Base-by-base conservation (phyloP, 2,888 invertebrate species). In the Heliconius aoede region DNA sequence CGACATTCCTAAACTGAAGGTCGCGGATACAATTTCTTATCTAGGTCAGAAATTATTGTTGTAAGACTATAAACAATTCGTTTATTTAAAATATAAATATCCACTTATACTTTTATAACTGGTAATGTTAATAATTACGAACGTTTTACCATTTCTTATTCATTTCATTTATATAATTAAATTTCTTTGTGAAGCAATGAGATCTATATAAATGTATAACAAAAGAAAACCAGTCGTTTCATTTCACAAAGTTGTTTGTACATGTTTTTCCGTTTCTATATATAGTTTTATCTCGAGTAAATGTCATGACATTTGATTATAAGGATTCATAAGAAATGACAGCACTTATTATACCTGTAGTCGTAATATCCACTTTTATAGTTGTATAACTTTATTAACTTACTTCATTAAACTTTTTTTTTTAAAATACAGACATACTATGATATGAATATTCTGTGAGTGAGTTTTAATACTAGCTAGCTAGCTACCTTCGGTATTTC, bases 251-350 rank as follows among this genome's bases (percentile, higher is more conserved):
- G 64, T 32, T 64, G 32, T 64, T 64, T 36, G 30, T 30, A n/a
- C 4, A 64, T 64, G 32, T 64, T n/a, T 32, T 32, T 64, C 36
- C 24, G n/a, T 62, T 64, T 21, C 64, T 64, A 64, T 36, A 64
- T 36, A 64, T 64, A 64, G 64, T 36, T 32, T 21, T 40, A 26
- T 46, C 46, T 68, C 68, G 51, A 51, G 26, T 51, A 68, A 68
- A 68, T 68, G 68, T 68, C 68, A 28, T 68, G 68, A 68, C 68
- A 68, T 68, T 68, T 68, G 7, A 28, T 46, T 40, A 51, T 68
- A 68, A 68, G 68, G 68, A 68, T 68, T 68, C 68, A 46, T 51
- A 21, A 28, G 46, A 40, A 68, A 26, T 68, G 24, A 18, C 68
- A 28, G 24, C 32, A 36, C 64, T 36, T 61, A 61, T 55, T 61